Base-by-base conservation (phyloP, 2,797 vertebrate genomes). In the Argyrosomus regius region DNA sequence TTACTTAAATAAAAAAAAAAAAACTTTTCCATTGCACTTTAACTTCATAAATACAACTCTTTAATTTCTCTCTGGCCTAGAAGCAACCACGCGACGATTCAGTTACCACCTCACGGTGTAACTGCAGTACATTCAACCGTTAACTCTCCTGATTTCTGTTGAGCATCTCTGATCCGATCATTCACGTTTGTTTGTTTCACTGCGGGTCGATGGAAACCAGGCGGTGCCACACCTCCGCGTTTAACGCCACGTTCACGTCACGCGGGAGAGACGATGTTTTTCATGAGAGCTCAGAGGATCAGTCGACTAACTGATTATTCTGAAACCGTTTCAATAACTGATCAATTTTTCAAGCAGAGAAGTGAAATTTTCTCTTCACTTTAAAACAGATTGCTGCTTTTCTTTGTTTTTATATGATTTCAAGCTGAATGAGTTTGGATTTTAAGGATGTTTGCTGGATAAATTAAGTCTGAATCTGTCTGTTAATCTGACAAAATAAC, bases 21-120 rank as follows among this genome's bases (percentile, higher is more conserved):
- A 26, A 67, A 6, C 53, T 54, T 86, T 72, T 83, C 59, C 88
- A 92, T 92, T 92, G 89, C 89, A 93, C 91, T 90, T 92, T 3
- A 52, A 68, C 90, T 90, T 92, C 80, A 92, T 93, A 89, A 93
- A 93, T 91, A 91, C 81, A 87, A 73, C 76, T 81, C 18, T 22
- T 76, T 43, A 0, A 57, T 26, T 62, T 69, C 59, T 70, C 50
- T 77, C 66, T 54, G 64, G 70, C 79, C 77, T 61, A 68, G 69
- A 39, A 26, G 7, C 7, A 69, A 54, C 64, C 20, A 20, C 8
- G 20, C 28, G 26, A 62, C 46, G 1, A 9, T 5, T 58, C 14
- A 53, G 41, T 41, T 11, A 24, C 56, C 49, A 53, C 59, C 6
- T 1, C 1, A 11, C 59, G 14, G 63, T 22, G 43, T 22, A 18